A percentile compares a stretch with the other conserved stretches of the same genome.
Conservation (phyloP, 2,113 vertebrate genomes). For the Ammodytes marinus region DNA sequence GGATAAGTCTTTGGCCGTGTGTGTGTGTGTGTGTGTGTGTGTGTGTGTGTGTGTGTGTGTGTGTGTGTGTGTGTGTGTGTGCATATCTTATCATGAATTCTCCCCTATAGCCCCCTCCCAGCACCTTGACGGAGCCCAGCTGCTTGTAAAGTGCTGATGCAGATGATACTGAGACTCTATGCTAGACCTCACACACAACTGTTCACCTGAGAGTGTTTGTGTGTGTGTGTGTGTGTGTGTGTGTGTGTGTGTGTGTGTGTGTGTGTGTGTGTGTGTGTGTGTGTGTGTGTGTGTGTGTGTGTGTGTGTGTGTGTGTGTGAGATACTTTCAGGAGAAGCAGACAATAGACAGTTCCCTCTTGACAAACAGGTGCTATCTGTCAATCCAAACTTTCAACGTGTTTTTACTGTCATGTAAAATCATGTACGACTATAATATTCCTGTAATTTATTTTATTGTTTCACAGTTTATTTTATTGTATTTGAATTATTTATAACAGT, state of each 20-base stretch:
- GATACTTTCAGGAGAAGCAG: too few species aligned
- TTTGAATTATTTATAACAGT: not conserved
- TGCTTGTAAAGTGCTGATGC: slow-evolving; percentile 56
- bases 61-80: slow-evolving; percentile 1
- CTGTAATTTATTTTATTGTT: too few species aligned
- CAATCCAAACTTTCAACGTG: not conserved
- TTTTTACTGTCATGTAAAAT: too few species aligned
- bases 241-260: not conserved
- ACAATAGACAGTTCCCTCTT: not conserved
- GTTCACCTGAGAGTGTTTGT: slow-evolving; percentile 23
- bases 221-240: not conserved
- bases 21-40: not conserved
- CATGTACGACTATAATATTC: not conserved
- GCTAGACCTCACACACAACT: slow-evolving; percentile 42
- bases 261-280: slow-evolving; percentile 2
- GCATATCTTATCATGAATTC: slow-evolving; percentile 8
- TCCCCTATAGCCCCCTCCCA: not conserved
- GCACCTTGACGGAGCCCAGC: slow-evolving; percentile 66
- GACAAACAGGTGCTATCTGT: not conserved
- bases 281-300: slow-evolving; percentile 2
- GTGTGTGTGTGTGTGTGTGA: not conserved
- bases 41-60: not conserved
- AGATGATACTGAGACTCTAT: slow-evolving; percentile 13
- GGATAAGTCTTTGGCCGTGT: not conserved
- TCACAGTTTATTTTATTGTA: not conserved